Base-by-base conservation (phyloP, 2,113 vertebrate genomes). In the Mystacornis crossleyi region DNA sequence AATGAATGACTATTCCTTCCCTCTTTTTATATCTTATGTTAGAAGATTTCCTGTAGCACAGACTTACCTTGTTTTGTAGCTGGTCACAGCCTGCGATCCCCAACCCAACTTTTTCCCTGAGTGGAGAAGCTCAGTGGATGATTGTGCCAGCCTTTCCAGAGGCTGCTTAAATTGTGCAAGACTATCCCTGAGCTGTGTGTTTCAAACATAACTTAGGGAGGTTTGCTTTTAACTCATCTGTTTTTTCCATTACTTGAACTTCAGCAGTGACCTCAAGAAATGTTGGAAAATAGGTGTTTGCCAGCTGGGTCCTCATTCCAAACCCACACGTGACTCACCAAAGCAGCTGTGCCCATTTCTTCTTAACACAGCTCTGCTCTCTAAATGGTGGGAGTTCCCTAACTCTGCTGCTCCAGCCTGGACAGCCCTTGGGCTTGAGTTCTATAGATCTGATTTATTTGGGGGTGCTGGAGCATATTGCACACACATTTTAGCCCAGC, bases 101-200 rank as follows among this genome's bases (percentile, higher is more conserved):
- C n/a, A 34, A 15, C 14, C 24, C 0, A 0, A 4, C 45, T 53
- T 29, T 26, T 43, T 71, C 53, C 6, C 0, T 40, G 18, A 36
- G 25, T 16, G 25, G n/a, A 78, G 45, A 40, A 83, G n/a, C 70
- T 79, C 51, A 42, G 18, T 6, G 10, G 45, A 23, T 36, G 61
- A 24, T 55, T 66, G 23, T 86, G 61, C 77, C 45, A 12, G 31
- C 3, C 31, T 81, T 47, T 73, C 26, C 64, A 86, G 64, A 77
- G 54, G n/a, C 75, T 86, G 28, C 24, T 65, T 83, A 36, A 51
- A 54, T 57, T 89, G 62, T 71, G 19, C 10, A 11, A 54, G 28
- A 4, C 53, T 69, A 9, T 61, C 40, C 5, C 45, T 53, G 50
- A 70, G 17, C 25, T 73, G 26, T 25, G n/a, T 57, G 28, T 58